Conservation (phyloP, 2,888 invertebrate genomes). For the Nomada flava region DNA sequence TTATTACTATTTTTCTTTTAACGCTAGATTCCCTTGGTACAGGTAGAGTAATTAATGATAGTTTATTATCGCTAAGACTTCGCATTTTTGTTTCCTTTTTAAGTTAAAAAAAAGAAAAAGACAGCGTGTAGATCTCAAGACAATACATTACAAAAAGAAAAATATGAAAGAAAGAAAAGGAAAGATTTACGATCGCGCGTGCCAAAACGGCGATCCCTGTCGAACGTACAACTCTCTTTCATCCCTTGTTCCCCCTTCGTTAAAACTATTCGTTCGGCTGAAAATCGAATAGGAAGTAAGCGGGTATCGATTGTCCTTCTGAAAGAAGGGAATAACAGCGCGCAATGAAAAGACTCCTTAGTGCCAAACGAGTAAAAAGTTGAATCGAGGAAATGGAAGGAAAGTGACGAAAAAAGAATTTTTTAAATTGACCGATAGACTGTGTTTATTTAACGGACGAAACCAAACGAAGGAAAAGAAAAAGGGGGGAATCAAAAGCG, state of each 20-base stretch:
- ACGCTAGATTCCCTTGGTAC: conserved; percentile 48
- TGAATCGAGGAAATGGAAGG: not conserved
- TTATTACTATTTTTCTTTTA: conserved; percentile 44
- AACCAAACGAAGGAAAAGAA: not conserved
- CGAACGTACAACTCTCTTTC: not conserved
- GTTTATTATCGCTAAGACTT: conserved; percentile 21
- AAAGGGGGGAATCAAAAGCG: conserved; percentile 10
- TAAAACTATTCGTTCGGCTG: not conserved
- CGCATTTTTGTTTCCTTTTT: conserved; percentile 16
- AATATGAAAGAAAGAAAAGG: not conserved
- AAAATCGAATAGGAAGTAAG: conserved; percentile 29
- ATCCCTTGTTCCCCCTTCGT: not conserved
- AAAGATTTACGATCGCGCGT: not conserved
- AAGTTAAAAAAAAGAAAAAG: conserved; percentile 5
- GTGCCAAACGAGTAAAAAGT: conserved; percentile 74
- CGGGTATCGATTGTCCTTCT: not conserved
- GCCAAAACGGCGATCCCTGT: conserved; percentile 8
- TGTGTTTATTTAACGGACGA: conserved; percentile 41
- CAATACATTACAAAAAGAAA: not conserved
- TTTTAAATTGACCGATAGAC: conserved; percentile 33
- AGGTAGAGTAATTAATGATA: conserved; percentile 46
- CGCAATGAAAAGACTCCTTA: conserved; percentile 75
- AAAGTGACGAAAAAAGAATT: not conserved
- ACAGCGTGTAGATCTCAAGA: conserved; percentile 45
- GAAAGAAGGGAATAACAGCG: not conserved